Base-by-base conservation (phyloP, 2,797 vertebrate genomes). In the Todus mexicanus region DNA sequence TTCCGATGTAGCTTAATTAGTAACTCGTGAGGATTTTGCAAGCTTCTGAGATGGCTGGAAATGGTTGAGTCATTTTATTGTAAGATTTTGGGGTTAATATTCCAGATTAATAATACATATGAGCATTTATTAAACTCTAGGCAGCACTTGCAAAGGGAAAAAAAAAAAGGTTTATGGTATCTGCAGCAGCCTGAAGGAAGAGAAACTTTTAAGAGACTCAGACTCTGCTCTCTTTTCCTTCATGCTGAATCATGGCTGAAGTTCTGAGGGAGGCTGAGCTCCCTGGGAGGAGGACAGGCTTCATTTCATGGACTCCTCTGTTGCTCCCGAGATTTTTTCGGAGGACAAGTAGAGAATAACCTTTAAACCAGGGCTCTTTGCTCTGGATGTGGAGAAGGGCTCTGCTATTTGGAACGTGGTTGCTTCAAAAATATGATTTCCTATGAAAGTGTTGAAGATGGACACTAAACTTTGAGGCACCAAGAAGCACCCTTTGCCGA, bases 1-100 rank as follows among this genome's bases (percentile, higher is more conserved):
- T 88, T 95, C 85, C 94, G 87, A 90, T 64, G 84, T 84, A 65
- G 63, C 87, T 94, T 97, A 96, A 97, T 98, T 97, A 97, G 95
- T 90, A 93, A 86, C 80, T 91, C 76, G 73, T 57, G 87, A 91
- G 75, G 82, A 54, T 94, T 94, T 95, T 93, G 76, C 76, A 90
- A 95, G 75, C 87, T 74, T 66, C 74, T 63, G 94, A 96, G 92
- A 94, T 88, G n/a, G 26, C 56, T 92, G 91, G 90, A 76, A 86
- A 78, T 80, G 93, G 76, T 71, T 76, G 92, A 95, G 82, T 95
- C 80, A 91, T 85, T 92, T 96, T 92, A 91, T 94, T 95, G 48
- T 60, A 81, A 45, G 77, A 84, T 85, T 81, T 78, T 88, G 66
- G 76, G 54, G 83, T 93, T 96, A 96, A 94, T 93, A 91, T 90